Percentiles rank a stretch among this genome's conserved stretches.
Evolutionary conservation across 1,140 invertebrate species (phyloP).

Genomic region (Nephotettix cincticeps): DNA sequence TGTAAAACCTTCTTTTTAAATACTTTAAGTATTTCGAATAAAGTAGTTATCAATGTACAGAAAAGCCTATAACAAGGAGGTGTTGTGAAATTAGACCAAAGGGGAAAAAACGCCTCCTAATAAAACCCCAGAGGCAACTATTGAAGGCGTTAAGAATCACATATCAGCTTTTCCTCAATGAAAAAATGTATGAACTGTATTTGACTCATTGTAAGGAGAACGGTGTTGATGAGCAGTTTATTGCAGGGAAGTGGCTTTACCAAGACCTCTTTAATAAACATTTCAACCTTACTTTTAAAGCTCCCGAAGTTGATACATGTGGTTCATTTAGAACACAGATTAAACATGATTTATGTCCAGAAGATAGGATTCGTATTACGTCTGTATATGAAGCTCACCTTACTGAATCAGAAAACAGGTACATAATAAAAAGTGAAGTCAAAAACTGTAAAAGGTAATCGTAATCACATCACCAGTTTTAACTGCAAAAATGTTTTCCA

Average conservation of each 20-base stretch:
- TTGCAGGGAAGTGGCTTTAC: background rate
- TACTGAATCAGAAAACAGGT: background rate
- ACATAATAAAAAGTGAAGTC: constrained; percentile 4
- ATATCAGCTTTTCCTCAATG: constrained; percentile 5
- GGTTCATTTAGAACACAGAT: constrained; percentile 5
- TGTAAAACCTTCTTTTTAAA: constrained; percentile 14
- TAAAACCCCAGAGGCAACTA: constrained; percentile 14
- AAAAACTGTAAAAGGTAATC: background rate
- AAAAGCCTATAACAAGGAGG: constrained; percentile 15
- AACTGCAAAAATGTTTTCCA: constrained; percentile 22
- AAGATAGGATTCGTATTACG: background rate
- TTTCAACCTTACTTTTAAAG: constrained; percentile 17
- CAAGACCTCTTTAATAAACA: constrained; percentile 9
- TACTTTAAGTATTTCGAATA: constrained; percentile 20
- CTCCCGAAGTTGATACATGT: constrained; percentile 16
- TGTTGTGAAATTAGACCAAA: constrained; percentile 10
- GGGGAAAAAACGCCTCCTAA: background rate
- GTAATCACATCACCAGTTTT: constrained; percentile 6
- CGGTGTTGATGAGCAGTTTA: background rate
- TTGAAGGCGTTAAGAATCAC: background rate
- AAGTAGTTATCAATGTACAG: constrained; percentile 5
- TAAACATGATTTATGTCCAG: background rate
- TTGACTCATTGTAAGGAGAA: background rate
- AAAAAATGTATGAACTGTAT: constrained; percentile 19
- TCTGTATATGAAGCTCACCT: background rate